Conservation (phyloP, 2,888 invertebrate genomes). For the Neoaliturus tenellus region DNA sequence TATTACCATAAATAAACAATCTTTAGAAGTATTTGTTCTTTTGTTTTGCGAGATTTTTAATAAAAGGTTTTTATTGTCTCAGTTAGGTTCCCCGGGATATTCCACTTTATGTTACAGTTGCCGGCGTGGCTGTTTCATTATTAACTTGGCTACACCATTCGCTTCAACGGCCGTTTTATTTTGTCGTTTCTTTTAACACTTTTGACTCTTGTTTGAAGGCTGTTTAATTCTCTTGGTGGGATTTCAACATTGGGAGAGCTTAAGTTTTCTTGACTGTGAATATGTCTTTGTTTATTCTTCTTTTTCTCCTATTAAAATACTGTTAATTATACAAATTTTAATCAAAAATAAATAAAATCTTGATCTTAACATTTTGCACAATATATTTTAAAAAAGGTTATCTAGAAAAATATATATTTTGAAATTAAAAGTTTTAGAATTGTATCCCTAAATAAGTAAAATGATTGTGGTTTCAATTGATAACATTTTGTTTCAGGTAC, state of each 20-base stretch:
- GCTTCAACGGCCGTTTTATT: constrained; percentile 34
- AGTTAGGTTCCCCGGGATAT: constrained; percentile 21
- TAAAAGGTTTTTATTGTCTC: constrained; percentile 36
- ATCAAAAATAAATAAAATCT: too few relatives aligned
- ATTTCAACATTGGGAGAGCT: not conserved
- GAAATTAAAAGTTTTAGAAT: too few relatives aligned
- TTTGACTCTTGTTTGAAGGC: constrained; percentile 27
- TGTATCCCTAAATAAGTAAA: too few relatives aligned
- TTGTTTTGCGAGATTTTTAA: constrained; percentile 27
- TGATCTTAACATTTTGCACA: too few relatives aligned
- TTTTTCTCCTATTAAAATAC: too few relatives aligned
- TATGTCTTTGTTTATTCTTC: not conserved
- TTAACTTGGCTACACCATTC: constrained; percentile 37
- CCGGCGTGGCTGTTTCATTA: constrained; percentile 42
- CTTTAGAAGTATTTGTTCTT: not conserved
- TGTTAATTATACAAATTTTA: too few relatives aligned
- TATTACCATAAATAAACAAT: not conserved
- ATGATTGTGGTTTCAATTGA: too few relatives aligned
- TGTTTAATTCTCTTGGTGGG: constrained; percentile 19
- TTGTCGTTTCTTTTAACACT: constrained; percentile 42
- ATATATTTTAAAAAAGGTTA: too few relatives aligned
- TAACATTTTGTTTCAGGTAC: too few relatives aligned
- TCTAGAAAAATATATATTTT: too few relatives aligned
- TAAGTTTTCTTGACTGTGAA: not conserved
- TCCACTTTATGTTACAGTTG: constrained; percentile 27